Evolutionary conservation across 2,888 invertebrate genomes (phyloP).

Genomic region (Drosophila percnosoma): DNA sequence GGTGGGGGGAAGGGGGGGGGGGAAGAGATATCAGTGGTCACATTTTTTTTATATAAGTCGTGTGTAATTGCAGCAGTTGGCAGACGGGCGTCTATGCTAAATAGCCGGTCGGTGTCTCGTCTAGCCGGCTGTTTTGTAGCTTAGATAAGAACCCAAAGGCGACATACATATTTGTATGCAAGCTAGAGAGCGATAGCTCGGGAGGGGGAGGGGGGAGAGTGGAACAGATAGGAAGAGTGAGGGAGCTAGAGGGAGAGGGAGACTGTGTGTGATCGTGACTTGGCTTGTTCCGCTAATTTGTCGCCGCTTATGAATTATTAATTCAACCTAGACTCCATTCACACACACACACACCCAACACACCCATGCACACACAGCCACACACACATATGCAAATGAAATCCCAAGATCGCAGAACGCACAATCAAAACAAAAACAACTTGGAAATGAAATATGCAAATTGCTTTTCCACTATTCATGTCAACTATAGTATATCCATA

Average conservation of each 20-base stretch:
- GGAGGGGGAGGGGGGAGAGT: background rate
- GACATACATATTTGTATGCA: slow-evolving; percentile 12
- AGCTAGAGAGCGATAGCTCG: background rate
- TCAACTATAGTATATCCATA: background rate
- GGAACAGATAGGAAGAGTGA: background rate
- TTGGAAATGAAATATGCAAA: background rate
- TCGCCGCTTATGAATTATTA: slow-evolving; percentile 75
- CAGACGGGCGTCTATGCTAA: slow-evolving; percentile 66
- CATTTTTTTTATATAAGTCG: slow-evolving; percentile 59
- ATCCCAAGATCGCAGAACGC: slow-evolving; percentile 22
- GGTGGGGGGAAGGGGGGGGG: background rate
- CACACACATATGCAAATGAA: slow-evolving; percentile 52
- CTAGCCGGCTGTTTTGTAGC: slow-evolving; percentile 45
- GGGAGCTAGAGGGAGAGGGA: slow-evolving; percentile 9
- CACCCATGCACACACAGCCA: background rate
- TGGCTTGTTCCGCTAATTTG: slow-evolving; percentile 76
- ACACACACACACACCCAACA: slow-evolving; percentile 2
- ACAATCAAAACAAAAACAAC: slow-evolving; percentile 16
- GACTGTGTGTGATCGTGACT: slow-evolving; percentile 65
- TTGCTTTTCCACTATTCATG: background rate
- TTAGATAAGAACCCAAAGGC: slow-evolving; percentile 44
- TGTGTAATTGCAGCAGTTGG: slow-evolving; percentile 44
- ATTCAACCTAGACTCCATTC: slow-evolving; percentile 56
- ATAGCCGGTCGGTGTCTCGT: slow-evolving; percentile 68
- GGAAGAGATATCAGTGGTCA: slow-evolving; percentile 15